Evolutionary conservation across 2,888 invertebrate species (phyloP), one percentile per base, ranked within the genome.

Genomic region (Azorinus chamasolen): DNA sequence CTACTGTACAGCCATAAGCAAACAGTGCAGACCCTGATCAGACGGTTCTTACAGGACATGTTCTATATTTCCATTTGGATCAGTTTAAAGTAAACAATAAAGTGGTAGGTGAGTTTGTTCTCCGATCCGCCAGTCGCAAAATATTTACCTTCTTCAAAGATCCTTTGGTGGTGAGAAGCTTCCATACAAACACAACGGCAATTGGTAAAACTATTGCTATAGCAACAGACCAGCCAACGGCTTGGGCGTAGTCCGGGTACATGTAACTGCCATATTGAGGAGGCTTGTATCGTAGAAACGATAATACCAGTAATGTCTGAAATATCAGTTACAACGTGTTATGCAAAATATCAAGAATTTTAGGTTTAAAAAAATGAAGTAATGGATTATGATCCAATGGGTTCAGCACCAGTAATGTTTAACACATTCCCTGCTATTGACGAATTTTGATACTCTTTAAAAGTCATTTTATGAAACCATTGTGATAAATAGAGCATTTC

Each of bases 151-250:
- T 46, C 4, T 16, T 18, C 1, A 55, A 24, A 2, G 83, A 32
- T 12, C 83, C 77, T 12, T 37, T 16, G 22, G 71, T 57, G 6
- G 6, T 51, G 22, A 62, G n/a, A 1, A 72, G 37, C 55, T 50
- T 64, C 16, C 63, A 41, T 25, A 84, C 45, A 32, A 87, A 84
- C 43, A 69, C 55, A 22, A 80, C 22, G 10, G 90, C 88, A 39
- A 91, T 88, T 1, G 91, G 91, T 4, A 89, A 51, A 4, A 91
- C 64, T 22, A 90, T 87, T 14, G 75, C 82, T 41, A 90, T 16
- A 5, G 91, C 89, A 20, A 92, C 66, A 27, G 80, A 39, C 91
- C 91, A 90, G n/a, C 92, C 91, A 2, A 91, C n/a, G 5, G 68
- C 79, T 32, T 85, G 77, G 2, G 91, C 88, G 81, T 84, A 87